These are phyloP conservation scores for Microtus oregoni DNA, from an alignment of 2,113 vertebrate species.

Conservation along the genomic window DNA sequence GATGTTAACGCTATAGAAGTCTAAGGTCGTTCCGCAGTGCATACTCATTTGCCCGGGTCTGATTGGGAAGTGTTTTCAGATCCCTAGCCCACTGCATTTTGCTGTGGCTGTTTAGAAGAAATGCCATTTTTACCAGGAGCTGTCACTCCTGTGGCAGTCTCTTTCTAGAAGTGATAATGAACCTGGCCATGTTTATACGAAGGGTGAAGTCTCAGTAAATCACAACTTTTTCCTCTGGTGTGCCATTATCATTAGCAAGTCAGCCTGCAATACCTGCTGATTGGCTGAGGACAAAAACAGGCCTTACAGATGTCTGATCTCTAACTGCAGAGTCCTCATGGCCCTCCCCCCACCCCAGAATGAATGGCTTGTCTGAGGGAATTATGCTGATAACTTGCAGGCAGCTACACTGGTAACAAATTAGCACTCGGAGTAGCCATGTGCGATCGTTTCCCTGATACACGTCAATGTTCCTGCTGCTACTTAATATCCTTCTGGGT, in stretches of 20 bases:
- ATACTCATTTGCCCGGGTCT: conserved; percentile 53
- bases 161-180: conserved; percentile 71
- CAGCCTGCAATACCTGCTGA: conserved; percentile 24
- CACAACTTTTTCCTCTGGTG: conserved; percentile 41
- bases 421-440: neutral
- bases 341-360: neutral
- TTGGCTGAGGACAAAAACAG: neutral
- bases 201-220: conserved; percentile 48
- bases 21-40: neutral
- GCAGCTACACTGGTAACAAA: conserved; percentile 12
- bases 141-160: conserved; percentile 60
- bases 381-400: conserved; percentile 51
- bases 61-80: conserved; percentile 47
- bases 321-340: neutral
- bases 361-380: conserved; percentile 67
- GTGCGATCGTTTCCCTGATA: neutral
- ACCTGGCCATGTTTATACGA: conserved; percentile 53
- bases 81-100: conserved; percentile 26
- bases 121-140: conserved; percentile 65
- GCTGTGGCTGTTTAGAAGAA: conserved; percentile 65
- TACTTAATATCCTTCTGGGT: conserved; percentile 24
- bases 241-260: conserved; percentile 44
- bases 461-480: neutral
- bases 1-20: neutral
- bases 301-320: conserved; percentile 32